Conservation (phyloP, 2,113 vertebrate species). For the Chionis minor region DNA sequence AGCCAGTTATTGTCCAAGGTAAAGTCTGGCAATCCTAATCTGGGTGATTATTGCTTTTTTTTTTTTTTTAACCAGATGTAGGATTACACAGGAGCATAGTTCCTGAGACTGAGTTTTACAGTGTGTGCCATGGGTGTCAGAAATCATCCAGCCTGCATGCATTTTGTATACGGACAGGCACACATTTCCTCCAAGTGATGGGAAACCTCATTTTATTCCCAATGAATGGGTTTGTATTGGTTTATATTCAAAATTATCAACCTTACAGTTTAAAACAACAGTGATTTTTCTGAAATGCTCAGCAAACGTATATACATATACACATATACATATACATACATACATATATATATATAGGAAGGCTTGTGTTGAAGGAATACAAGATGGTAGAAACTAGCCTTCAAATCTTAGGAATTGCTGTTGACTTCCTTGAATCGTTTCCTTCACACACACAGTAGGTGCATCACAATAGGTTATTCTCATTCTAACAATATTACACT, state of each 20-base stretch:
- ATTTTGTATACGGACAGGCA: background rate
- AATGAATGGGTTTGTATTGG: background rate
- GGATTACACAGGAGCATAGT: accelerated
- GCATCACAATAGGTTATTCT: background rate
- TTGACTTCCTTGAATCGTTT: background rate
- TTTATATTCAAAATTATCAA: background rate
- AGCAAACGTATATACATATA: background rate
- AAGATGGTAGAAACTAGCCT: background rate
- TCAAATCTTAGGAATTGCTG: background rate
- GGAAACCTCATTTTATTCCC: background rate
- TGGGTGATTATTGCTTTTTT: background rate
- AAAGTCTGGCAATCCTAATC: background rate
- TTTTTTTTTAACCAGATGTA: background rate
- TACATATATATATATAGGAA: background rate
- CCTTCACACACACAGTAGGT: background rate
- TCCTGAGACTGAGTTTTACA: background rate
- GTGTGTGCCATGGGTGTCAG: background rate
- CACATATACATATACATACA: background rate
- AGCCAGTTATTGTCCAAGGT: background rate
- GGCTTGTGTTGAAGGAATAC: background rate
- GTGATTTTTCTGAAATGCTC: background rate
- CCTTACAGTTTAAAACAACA: background rate
- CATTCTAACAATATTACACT: background rate
- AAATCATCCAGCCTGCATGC: background rate
- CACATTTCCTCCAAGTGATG: background rate